Evolutionary conservation across 2,888 invertebrate species (phyloP), one percentile per base, ranked within the genome.

Genomic region (Diarsia dahlii): DNA sequence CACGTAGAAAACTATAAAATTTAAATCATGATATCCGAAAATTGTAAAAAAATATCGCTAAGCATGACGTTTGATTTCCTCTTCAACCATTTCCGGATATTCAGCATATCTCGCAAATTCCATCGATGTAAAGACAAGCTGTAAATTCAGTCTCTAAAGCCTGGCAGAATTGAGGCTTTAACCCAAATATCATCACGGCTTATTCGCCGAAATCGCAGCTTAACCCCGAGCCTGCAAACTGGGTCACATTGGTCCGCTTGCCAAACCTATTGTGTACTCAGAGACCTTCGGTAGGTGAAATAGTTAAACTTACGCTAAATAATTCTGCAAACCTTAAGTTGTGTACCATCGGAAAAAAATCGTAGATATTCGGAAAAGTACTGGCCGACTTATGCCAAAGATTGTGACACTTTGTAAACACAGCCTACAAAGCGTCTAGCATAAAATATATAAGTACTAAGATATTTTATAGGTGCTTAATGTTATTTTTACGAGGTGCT

Each of bases 151-250:
- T 45, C 10, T 66, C 23, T 54, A 63, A 81, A 76, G 62, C 71
- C 60, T 56, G 34, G 15, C 15, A 52, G 50, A 72, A 85, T 72
- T 63, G 82, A 81, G 62, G 82, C 13, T 72, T 76, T 23, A 81
- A 81, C 69, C 63, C n/a, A 70, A 85, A 82, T 85, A 76, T 81
- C 69, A 63, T 66, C 71, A 67, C 20, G 58, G 84, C 84, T 84
- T 71, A 69, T 46, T 34, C 12, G 39, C 28, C 54, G 20, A 81
- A 58, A 82, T 81, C 69, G 52, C 39, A 71, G 73, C 63, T 85
- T 71, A 85, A 71, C 73, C 54, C 48, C 50, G 10, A 58, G 4
- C 66, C 65, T 50, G 28, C 56, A 56, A 82, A 68, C 78, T 82
- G 66, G 82, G 72, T 85, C 83, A 76, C 56, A 65, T 48, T 34